A percentile compares a stretch with the other conserved stretches of the same genome.
Conservation (phyloP, 2,113 vertebrate genomes). For the Dasyornis broadbenti region DNA sequence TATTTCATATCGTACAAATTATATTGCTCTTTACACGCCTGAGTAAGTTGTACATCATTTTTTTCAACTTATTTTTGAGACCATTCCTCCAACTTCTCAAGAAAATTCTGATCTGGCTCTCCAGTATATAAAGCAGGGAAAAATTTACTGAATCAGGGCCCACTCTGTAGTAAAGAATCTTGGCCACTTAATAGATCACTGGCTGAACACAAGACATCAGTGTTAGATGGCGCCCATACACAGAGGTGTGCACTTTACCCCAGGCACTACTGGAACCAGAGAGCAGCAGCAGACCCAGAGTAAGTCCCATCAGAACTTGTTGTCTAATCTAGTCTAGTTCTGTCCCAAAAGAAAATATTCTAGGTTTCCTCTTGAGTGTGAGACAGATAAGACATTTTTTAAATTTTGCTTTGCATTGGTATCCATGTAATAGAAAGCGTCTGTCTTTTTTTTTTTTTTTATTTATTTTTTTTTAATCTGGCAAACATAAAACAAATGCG, state of each 20-base stretch:
- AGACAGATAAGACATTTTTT: not conserved
- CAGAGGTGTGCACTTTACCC: rapidly evolving
- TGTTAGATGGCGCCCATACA: not conserved
- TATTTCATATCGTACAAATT: not conserved
- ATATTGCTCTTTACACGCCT: not conserved
- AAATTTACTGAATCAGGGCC: not conserved
- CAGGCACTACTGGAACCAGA: not conserved
- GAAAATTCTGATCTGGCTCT: not conserved
- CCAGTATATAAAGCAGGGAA: not conserved
- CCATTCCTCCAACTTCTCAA: not conserved
- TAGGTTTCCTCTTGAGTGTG: not conserved
- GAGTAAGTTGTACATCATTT: not conserved
- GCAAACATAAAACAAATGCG: not conserved
- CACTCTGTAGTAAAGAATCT: not conserved
- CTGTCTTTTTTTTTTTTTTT: not conserved
- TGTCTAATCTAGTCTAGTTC: not conserved
- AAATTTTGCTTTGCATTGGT: not conserved
- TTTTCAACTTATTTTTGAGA: not conserved
- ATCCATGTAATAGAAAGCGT: not conserved
- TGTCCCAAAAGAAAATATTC: not conserved
- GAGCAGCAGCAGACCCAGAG: not conserved
- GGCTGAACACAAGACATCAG: not conserved
- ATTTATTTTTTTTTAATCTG: not conserved
- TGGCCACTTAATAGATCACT: not conserved
- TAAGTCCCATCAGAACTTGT: not conserved